Percentiles rank a stretch among this genome's conserved stretches.
phyloP scores from a whole-genome alignment of 1,140 invertebrate genomes.

The Drosophila setifemur region DNA sequence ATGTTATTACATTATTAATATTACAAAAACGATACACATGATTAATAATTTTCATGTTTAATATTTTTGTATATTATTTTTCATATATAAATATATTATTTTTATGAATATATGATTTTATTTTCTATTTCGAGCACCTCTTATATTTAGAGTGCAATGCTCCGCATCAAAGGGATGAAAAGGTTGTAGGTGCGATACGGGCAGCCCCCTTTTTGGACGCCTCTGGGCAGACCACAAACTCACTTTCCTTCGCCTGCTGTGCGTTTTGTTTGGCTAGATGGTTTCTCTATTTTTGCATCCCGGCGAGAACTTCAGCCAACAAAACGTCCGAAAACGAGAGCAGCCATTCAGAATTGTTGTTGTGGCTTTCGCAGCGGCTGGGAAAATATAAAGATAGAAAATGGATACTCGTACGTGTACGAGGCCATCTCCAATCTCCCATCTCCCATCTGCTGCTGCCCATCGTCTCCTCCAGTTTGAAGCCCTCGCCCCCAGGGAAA shows the following conservation, averaged over 20 bases:
- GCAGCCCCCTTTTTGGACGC: background rate
- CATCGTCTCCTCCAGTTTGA: background rate
- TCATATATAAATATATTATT: too few relatives aligned
- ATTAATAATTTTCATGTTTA: too few relatives aligned
- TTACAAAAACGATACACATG: too few relatives aligned
- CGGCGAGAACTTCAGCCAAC: conserved; percentile 16
- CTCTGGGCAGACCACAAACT: background rate
- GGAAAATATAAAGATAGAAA: conserved; percentile 3
- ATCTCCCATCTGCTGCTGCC: too few relatives aligned
- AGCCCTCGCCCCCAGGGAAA: background rate
- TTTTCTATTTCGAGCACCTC: background rate
- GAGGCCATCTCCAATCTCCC: background rate
- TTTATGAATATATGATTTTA: too few relatives aligned
- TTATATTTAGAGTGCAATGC: background rate
- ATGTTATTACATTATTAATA: too few relatives aligned
- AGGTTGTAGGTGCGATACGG: background rate
- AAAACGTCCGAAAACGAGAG: conserved; percentile 30
- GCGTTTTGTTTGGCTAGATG: conserved; percentile 31
- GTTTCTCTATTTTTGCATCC: conserved; percentile 30
- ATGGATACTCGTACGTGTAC: conserved; percentile 7
- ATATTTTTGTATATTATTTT: too few relatives aligned
- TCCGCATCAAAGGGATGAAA: background rate
- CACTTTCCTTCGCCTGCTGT: conserved; percentile 1
- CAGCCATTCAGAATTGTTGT: conserved; percentile 21
- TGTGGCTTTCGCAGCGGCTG: conserved; percentile 8